These are phyloP conservation scores for Lithophane socia DNA, from an alignment of 2,888 invertebrate species.

Conservation along the genomic window DNA sequence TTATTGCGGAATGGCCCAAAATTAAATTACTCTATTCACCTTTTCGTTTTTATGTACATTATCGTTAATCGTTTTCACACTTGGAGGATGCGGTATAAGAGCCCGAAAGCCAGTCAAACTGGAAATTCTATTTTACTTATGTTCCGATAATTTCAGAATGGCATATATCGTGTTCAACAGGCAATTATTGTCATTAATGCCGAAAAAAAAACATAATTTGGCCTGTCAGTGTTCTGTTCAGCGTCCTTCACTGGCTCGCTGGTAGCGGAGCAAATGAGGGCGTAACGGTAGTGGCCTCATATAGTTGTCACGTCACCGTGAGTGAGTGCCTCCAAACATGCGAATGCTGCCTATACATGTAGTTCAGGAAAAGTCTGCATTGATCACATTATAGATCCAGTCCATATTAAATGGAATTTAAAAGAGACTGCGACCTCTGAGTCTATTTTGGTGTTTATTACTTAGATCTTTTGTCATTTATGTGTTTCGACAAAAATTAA, in stretches of 20 bases:
- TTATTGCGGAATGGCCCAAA: slow-evolving; percentile 5
- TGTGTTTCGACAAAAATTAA: background rate
- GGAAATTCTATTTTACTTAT: slow-evolving; percentile 4
- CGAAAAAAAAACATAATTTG: background rate
- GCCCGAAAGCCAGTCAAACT: slow-evolving; percentile 2
- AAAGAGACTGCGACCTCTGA: background rate
- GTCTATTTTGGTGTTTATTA: too few relatives aligned
- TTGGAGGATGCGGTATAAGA: background rate
- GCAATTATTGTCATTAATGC: background rate
- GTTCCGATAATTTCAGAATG: background rate
- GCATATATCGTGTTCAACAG: background rate
- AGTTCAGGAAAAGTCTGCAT: background rate
- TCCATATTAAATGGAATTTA: background rate
- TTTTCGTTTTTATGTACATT: slow-evolving; percentile 29
- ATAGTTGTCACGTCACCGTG: slow-evolving; percentile 28
- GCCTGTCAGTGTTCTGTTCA: background rate
- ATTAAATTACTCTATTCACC: slow-evolving; percentile 33
- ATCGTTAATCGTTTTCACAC: slow-evolving; percentile 6
- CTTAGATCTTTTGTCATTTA: too few relatives aligned
- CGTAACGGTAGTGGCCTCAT: slow-evolving; percentile 27
- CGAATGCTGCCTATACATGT: slow-evolving; percentile 7
- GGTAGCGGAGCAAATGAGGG: slow-evolving; percentile 12
- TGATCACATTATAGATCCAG: background rate
- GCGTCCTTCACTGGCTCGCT: background rate
- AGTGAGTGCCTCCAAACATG: slow-evolving; percentile 34